A percentile compares a stretch with the other conserved stretches of the same genome.
Conservation (phyloP, 1,140 invertebrate genomes). For the Zaprionus gabonicus region DNA sequence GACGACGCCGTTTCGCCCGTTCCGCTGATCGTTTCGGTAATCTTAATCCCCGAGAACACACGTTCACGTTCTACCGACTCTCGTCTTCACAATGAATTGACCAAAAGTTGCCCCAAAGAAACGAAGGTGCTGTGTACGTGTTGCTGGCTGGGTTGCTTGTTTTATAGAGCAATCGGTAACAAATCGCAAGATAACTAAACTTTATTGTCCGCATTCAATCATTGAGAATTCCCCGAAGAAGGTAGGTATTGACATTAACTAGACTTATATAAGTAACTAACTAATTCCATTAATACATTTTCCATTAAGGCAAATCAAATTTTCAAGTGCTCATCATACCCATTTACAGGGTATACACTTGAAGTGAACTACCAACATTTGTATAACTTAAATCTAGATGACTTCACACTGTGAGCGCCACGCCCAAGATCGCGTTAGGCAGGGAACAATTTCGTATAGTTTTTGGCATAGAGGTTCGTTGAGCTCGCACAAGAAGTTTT, state of each 20-base stretch:
- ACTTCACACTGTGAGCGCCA: neutral
- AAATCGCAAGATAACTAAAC: conserved; percentile 38
- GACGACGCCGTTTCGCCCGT: conserved; percentile 24
- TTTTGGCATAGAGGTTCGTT: neutral
- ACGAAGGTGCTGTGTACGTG: conserved; percentile 26
- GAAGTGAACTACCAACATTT: neutral
- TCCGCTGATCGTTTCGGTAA: conserved; percentile 38
- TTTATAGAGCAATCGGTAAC: conserved; percentile 4
- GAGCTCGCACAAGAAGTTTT: neutral
- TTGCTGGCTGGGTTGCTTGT: conserved; percentile 5
- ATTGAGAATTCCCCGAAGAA: neutral
- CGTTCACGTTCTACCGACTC: conserved; percentile 33
- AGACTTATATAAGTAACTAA: no score
- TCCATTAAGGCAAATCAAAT: no score
- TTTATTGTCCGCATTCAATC: conserved; percentile 1
- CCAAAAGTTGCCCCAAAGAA: conserved; percentile 16
- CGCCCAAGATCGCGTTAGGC: neutral
- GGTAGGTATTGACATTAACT: no score
- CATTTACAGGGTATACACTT: neutral
- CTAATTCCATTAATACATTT: no score
- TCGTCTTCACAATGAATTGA: conserved; percentile 32
- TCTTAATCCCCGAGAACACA: conserved; percentile 46
- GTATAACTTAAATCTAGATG: neutral
- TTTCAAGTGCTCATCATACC: neutral
- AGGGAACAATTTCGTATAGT: neutral